Percentiles rank a stretch among this genome's conserved stretches.
Evolutionary conservation across 2,113 vertebrate species (phyloP).

Genomic region (Eupsittula cactorum): DNA sequence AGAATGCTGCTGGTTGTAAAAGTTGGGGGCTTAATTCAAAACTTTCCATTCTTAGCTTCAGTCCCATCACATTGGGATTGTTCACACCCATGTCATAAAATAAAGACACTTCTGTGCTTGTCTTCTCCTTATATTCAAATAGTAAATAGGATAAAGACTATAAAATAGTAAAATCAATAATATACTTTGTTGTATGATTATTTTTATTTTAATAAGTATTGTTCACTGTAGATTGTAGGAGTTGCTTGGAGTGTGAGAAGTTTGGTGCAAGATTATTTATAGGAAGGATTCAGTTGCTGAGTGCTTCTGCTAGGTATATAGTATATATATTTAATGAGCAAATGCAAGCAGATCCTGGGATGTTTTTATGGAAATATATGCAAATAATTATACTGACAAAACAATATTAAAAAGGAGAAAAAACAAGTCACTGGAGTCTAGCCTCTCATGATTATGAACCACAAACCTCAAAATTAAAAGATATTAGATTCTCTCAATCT

Average conservation of each 20-base stretch:
- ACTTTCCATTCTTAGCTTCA: neutral
- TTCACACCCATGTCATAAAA: neutral
- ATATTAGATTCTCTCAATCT: neutral
- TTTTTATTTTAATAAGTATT: neutral
- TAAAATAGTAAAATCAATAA: neutral
- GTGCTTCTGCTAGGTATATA: neutral
- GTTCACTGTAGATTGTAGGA: neutral
- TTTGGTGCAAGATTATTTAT: neutral
- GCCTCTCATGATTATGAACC: neutral
- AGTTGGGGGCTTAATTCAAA: neutral
- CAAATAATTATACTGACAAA: neutral
- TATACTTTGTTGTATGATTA: fast-evolving
- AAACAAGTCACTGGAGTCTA: fast-evolving
- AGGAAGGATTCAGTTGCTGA: neutral
- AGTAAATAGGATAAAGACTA: neutral
- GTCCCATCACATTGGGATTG: neutral
- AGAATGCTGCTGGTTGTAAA: neutral
- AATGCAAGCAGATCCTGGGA: neutral
- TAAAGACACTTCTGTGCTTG: neutral
- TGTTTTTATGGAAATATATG: neutral
- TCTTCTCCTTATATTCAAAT: neutral
- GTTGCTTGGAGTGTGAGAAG: neutral
- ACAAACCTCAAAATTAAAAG: neutral
- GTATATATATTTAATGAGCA: neutral
- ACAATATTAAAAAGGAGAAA: neutral